A percentile compares a stretch with the other conserved stretches of the same genome.
Conservation (phyloP, 2,113 vertebrate species). For the Collichthys lucidus region DNA sequence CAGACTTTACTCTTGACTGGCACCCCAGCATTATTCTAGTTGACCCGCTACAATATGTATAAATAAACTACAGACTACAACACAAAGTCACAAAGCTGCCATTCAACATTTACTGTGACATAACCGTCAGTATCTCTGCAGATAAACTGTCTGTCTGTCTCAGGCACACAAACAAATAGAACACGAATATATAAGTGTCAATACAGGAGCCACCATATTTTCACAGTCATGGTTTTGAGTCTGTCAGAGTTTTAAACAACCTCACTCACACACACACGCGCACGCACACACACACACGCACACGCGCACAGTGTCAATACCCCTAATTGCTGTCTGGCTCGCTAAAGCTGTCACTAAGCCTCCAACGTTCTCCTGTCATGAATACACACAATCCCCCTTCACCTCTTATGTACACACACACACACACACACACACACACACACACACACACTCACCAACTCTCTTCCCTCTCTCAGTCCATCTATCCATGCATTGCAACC, state of each 20-base stretch:
- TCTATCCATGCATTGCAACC: constrained; percentile 1
- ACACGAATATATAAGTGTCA: constrained; percentile 11
- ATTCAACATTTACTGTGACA: constrained; percentile 3
- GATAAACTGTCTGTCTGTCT: neutral
- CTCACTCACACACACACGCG: neutral
- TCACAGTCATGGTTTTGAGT: constrained; percentile 2
- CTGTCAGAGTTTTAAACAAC: constrained; percentile 22
- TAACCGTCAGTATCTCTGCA: constrained; percentile 18
- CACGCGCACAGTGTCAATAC: constrained; percentile 47
- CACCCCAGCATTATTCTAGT: too few relatives aligned
- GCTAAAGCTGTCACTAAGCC: constrained; percentile 45
- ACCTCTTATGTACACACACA: neutral
- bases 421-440: neutral
- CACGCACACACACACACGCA: constrained; percentile 14
- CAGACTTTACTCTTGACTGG: too few relatives aligned
- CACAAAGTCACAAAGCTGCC: constrained; percentile 4
- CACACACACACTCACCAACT: neutral
- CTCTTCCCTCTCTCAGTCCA: neutral
- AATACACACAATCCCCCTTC: neutral
- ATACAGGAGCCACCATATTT: constrained; percentile 4
- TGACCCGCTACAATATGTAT: neutral
- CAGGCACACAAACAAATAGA: neutral
- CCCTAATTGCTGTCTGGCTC: constrained; percentile 44
- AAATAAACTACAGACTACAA: neutral
- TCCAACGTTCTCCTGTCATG: constrained; percentile 14